Base-by-base conservation (phyloP, 2,113 vertebrate genomes). In the Takifugu bimaculatus region DNA sequence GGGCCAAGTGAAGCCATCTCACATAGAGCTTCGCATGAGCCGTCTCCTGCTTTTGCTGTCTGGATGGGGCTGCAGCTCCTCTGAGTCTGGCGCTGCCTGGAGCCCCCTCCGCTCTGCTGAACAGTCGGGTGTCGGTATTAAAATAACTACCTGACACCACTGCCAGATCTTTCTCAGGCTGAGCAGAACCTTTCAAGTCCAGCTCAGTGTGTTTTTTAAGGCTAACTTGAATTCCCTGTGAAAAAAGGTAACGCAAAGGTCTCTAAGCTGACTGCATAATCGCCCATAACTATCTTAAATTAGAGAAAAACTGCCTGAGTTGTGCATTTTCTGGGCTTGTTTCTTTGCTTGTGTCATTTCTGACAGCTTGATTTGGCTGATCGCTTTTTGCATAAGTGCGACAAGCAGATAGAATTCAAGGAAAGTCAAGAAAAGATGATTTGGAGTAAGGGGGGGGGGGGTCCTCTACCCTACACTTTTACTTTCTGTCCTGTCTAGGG, bases 1-100 rank as follows among this genome's bases (percentile, higher is more conserved):
- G 59, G 75, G 74, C 77, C 80, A 82, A 80, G 66, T 78, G 74
- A 74, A 70, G 48, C 62, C 73, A 84, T 84, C 54, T 54, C 68
- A 75, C 65, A 67, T 64, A 56, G 69, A 14, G 78, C 58, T 62
- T 62, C 60, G 53, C 14, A 45, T 65, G 69, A 68, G 68, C 60
- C 45, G 27, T 65, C 75, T 73, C 39, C 43, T 76, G 52, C 57
- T 68, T 32, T 62, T 39, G 45, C 52, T 29, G 14, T 64, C 48
- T 35, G 64, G 35, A 63, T 68, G 39, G 54, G 55, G 58, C 62
- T 70, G 52, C 43, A 32, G 52, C 52, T 63, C 73, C 55, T 44
- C 60, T 52, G 64, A 39, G 70, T 47, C 62, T 48, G 56, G 51
- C 28, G 9, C 51, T n/a, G 68, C 66, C 70, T 60, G 43, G 32